Evolutionary conservation across 1,140 invertebrate genomes (phyloP).

Genomic region (Lysiphlebus fabarum): DNA sequence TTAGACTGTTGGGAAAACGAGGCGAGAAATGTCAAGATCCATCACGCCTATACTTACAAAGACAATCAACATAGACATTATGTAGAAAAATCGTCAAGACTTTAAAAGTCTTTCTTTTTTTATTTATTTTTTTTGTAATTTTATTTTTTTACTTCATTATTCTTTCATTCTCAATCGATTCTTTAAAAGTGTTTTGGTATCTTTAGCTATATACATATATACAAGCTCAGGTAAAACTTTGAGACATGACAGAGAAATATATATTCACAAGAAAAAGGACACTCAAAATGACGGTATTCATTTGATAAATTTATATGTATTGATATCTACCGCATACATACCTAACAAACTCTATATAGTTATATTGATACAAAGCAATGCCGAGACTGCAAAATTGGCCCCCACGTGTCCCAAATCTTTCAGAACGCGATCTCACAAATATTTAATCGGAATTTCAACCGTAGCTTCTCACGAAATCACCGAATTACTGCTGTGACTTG

Average conservation of each 20-base stretch:
- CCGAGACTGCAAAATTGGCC: too few relatives aligned
- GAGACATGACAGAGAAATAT: too few relatives aligned
- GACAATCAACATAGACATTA: background rate
- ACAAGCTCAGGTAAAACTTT: too few relatives aligned
- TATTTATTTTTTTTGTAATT: background rate
- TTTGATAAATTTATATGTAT: too few relatives aligned
- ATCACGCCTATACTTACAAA: constrained; percentile 19
- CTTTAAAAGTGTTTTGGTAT: background rate
- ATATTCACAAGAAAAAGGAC: too few relatives aligned
- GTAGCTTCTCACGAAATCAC: constrained; percentile 18
- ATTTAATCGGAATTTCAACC: constrained; percentile 24
- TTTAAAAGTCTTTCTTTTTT: background rate
- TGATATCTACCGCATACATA: background rate
- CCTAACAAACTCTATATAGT: too few relatives aligned
- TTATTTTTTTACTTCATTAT: background rate
- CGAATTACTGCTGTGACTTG: constrained; percentile 3
- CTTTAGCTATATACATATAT: too few relatives aligned
- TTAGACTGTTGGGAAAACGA: constrained; percentile 25
- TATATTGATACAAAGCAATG: too few relatives aligned
- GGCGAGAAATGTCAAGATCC: constrained; percentile 29
- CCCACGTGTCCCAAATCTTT: constrained; percentile 19
- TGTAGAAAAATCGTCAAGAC: too few relatives aligned
- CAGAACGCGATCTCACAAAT: constrained; percentile 16
- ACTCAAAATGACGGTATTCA: too few relatives aligned
- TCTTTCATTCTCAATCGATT: constrained; percentile 1